These are phyloP conservation scores for Plumapathes pennacea DNA, from an alignment of 92 coral and sea anemone species.

Conservation along the genomic window DNA sequence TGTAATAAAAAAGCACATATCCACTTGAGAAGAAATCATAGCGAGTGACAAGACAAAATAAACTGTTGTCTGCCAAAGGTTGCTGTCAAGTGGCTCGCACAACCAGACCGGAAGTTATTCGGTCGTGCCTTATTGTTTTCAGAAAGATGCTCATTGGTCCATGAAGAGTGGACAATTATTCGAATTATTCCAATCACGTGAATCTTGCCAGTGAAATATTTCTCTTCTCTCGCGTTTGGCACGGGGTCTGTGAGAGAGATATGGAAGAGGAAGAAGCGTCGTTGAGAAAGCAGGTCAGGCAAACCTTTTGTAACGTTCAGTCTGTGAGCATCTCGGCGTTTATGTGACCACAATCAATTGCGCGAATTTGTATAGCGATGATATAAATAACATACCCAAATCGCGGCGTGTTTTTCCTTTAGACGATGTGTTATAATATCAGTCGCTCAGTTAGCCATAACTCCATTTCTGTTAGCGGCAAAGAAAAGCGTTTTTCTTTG, in stretches of 20 bases:
- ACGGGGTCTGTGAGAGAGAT: not conserved
- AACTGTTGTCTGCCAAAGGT: too few species aligned
- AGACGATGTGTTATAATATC: too few species aligned
- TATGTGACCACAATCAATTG: too few species aligned
- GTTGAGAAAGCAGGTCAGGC: constrained; percentile 57
- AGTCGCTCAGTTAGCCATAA: too few species aligned
- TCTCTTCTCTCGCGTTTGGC: not conserved
- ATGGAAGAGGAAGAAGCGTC: constrained; percentile 69
- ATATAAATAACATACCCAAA: too few species aligned
- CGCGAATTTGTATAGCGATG: too few species aligned
- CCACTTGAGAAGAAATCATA: not conserved
- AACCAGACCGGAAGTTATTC: constrained; percentile 14
- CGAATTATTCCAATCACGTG: constrained; percentile 69
- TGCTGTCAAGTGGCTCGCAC: not conserved
- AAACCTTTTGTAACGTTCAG: not conserved
- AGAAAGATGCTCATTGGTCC: constrained; percentile 49
- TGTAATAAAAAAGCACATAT: not conserved
- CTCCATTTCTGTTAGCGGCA: too few species aligned
- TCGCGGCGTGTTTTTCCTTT: too few species aligned
- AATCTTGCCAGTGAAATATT: constrained; percentile 14
- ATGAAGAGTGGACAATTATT: constrained; percentile 14
- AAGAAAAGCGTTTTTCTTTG: too few species aligned
- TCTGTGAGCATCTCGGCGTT: too few species aligned
- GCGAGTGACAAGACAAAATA: too few species aligned
- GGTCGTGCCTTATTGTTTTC: constrained; percentile 38